Conservation (phyloP, 2,113 vertebrate species). For the Cricetomys ansorgei region DNA sequence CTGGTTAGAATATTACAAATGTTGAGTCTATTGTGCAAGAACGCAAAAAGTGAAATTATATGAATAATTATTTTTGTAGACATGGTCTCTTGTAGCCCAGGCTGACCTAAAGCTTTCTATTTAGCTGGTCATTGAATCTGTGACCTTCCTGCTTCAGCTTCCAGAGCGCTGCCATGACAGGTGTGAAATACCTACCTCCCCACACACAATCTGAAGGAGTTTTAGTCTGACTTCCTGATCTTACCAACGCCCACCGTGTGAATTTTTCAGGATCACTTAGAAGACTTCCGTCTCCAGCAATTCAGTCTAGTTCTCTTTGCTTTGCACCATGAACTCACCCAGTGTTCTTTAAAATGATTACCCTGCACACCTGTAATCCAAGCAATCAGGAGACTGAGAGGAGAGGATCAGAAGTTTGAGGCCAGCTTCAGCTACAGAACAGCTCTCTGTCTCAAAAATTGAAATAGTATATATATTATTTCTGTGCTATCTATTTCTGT, state of each 20-base stretch:
- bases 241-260: neutral
- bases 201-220: neutral
- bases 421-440: neutral
- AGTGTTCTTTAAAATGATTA: neutral
- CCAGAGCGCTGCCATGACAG: neutral
- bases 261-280: neutral
- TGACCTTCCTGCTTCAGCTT: neutral
- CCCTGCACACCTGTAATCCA: neutral
- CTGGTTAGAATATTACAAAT: neutral
- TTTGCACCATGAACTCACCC: neutral
- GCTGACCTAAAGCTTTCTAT: neutral
- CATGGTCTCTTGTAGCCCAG: neutral
- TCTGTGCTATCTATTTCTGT: too few relatives aligned
- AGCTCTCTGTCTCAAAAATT: neutral
- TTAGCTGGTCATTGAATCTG: neutral
- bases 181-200: neutral
- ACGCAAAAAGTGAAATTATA: slow-evolving; percentile 30
- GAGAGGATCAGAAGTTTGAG: neutral
- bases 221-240: neutral
- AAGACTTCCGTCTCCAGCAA: neutral
- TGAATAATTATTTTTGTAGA: neutral
- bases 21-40: neutral
- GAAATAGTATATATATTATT: too few relatives aligned
- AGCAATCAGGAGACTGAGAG: neutral
- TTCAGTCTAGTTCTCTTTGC: neutral